Percentiles rank a stretch among this genome's conserved stretches.
Evolutionary conservation across 2,797 vertebrate species (phyloP).

Genomic region (Phalanger gymnotis): DNA sequence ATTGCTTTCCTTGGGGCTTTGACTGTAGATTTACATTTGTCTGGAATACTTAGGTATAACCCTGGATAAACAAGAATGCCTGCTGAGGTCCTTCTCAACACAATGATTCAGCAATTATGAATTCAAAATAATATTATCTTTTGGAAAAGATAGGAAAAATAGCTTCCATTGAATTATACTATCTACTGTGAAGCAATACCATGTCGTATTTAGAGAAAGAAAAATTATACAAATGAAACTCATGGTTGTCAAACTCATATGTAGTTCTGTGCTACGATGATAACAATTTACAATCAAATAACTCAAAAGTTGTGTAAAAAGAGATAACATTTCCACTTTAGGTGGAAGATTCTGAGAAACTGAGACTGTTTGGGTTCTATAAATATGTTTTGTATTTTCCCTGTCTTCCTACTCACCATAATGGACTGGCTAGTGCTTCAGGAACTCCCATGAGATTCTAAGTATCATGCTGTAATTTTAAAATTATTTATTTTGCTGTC

Average conservation of each 20-base stretch:
- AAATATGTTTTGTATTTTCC: background rate
- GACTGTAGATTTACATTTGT: background rate
- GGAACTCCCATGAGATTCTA: constrained; percentile 18
- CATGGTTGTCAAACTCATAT: background rate
- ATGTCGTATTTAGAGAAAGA: background rate
- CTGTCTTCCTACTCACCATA: constrained; percentile 10
- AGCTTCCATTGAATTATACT: background rate
- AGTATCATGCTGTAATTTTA: constrained; percentile 41
- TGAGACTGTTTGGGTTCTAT: constrained; percentile 2
- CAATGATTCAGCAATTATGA: background rate
- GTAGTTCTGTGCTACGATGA: background rate
- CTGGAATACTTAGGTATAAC: background rate
- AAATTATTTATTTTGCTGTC: constrained; percentile 36
- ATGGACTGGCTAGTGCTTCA: constrained; percentile 49
- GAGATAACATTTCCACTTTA: background rate
- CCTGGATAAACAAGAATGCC: background rate
- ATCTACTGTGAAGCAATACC: background rate
- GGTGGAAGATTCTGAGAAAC: background rate
- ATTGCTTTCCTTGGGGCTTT: background rate
- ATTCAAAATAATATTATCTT: background rate
- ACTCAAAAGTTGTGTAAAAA: background rate
- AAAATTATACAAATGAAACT: background rate
- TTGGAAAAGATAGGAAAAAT: background rate
- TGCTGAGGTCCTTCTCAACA: background rate
- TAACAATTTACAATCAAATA: background rate